Evolutionary conservation across 2,888 invertebrate genomes (phyloP).

Genomic region (Pristionchus entomophagus): DNA sequence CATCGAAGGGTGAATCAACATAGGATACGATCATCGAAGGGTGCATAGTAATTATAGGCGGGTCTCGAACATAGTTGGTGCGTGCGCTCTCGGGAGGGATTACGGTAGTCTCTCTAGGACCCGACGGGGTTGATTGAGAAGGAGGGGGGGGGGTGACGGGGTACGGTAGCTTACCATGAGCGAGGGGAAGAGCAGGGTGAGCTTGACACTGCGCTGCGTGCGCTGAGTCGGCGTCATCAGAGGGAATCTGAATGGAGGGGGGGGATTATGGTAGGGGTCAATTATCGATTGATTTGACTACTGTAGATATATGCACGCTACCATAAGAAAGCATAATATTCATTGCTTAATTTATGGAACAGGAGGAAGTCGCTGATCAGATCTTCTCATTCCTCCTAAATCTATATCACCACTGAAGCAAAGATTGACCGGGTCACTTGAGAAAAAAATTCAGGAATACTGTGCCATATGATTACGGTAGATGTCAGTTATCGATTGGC

Average conservation of each 20-base stretch:
- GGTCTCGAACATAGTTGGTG: neutral
- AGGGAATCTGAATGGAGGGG: slow-evolving; percentile 3
- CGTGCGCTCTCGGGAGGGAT: neutral
- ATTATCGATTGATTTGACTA: neutral
- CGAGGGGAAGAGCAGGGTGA: slow-evolving; percentile 62
- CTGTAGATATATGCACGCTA: neutral
- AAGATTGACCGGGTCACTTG: no score
- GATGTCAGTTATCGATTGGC: no score
- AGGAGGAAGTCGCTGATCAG: neutral
- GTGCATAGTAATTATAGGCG: no score
- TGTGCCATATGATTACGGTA: no score
- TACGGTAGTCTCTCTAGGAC: neutral
- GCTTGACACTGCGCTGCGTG: slow-evolving; percentile 57
- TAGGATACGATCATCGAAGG: no score
- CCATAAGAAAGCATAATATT: no score
- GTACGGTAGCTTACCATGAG: slow-evolving; percentile 58
- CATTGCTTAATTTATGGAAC: no score
- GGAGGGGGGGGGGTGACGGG: neutral
- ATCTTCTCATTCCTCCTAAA: neutral
- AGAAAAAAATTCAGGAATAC: no score
- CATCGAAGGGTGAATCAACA: no score
- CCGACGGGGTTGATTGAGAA: neutral
- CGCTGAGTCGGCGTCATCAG: slow-evolving; percentile 55
- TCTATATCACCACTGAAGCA: neutral
- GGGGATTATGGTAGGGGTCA: neutral